phyloP scores from a whole-genome alignment of 2,888 invertebrate species.

The Diabrotica balteata region DNA sequence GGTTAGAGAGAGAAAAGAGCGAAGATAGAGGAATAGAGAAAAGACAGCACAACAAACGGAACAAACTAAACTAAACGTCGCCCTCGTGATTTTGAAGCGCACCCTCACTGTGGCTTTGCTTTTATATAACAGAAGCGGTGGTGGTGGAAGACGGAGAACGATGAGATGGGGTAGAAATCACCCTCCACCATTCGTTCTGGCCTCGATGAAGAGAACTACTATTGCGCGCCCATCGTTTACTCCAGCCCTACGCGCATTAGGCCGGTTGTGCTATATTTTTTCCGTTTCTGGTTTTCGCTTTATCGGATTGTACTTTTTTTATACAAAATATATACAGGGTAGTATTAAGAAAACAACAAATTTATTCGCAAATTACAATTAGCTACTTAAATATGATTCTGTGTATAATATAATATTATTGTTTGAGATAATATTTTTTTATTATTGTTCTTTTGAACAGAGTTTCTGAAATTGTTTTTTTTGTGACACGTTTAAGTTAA shows the following conservation, averaged over 20 bases:
- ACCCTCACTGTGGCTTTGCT: conserved; percentile 58
- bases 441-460: too few species aligned
- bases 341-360: too few species aligned
- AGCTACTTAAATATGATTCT: too few species aligned
- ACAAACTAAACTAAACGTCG: conserved; percentile 63
- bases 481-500: too few species aligned
- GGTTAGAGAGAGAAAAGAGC: conserved; percentile 30
- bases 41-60: conserved; percentile 61
- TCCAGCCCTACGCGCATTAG: conserved; percentile 46
- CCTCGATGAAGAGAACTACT: conserved; percentile 29
- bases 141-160: conserved; percentile 40
- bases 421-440: too few species aligned
- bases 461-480: too few species aligned
- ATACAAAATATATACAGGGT: too few species aligned
- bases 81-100: conserved; percentile 67
- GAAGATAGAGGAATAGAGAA: conserved; percentile 56
- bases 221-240: conserved; percentile 35
- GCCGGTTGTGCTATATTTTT: conserved; percentile 26
- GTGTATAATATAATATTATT: too few species aligned
- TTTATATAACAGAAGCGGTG: conserved; percentile 60
- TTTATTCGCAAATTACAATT: too few species aligned
- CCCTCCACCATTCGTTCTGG: conserved; percentile 34
- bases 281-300: conserved; percentile 3
- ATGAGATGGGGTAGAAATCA: conserved; percentile 43
- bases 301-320: background rate